Evolutionary conservation across 2,888 invertebrate genomes (phyloP), one percentile per base, ranked within the genome.

Genomic region (Oasisia sp.): DNA sequence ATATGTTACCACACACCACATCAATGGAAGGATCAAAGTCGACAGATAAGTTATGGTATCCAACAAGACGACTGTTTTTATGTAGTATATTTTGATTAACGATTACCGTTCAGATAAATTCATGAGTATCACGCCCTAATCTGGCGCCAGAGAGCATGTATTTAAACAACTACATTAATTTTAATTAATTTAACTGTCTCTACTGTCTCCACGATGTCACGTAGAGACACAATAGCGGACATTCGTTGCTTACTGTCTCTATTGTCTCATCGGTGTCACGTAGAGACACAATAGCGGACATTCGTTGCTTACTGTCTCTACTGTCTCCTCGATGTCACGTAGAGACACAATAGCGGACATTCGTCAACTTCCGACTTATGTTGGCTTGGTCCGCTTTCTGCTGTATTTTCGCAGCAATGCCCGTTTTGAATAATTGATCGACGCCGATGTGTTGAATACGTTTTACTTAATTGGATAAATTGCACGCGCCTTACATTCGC

Each of bases 391-490:
- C 27, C n/a, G 74, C 7, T 74, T 27, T 7, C 5, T 27, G 4
- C 5, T 74, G 74, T 74, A 74, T 74, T 74, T 74, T 74, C 74
- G 5, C 7, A 19, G 74, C 74, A 74, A 74, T n/a, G 74, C n/a
- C 27, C 74, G 50, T 74, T 19, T 74, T 74, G 27, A 19, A 74
- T 74, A 74, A 74, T 74, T 74, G 74, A 74, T 74, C 14, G 74
- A 27, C 27, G 74, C 74, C n/a, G 74, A 74, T 19, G 74, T 19
- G 74, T 74, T 74, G 74, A 74, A 74, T 74, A 74, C 74, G 74
- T 74, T 74, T 74, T 74, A 74, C 74, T 74, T 74, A 74, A 74
- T 74, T 74, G 74, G 74, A 74, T 74, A 74, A 74, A 74, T 74
- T 74, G 74, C 74, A 74, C 74, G n/a, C 74, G 74, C 74, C 27